These are phyloP conservation scores for Phalacrocorax pelagicus DNA, from an alignment of 2,113 vertebrate species.

Conservation along the genomic window DNA sequence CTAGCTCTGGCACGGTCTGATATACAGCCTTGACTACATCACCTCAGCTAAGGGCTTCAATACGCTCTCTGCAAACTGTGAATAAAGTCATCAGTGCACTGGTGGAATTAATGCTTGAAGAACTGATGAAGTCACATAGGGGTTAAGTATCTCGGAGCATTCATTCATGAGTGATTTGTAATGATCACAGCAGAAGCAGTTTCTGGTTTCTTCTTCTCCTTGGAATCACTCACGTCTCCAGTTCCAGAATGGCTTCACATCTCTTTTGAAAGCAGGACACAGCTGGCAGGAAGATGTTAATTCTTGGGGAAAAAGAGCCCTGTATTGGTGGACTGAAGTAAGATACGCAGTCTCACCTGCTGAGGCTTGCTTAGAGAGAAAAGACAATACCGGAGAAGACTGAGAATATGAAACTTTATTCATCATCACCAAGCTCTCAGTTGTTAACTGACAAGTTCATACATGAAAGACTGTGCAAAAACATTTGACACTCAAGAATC, in stretches of 20 bases:
- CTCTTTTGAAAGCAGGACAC: neutral
- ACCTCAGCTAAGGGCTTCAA: neutral
- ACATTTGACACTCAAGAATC: neutral
- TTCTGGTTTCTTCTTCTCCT: slow-evolving; percentile 20
- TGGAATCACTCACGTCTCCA: neutral
- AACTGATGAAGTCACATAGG: neutral
- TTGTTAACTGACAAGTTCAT: slow-evolving; percentile 1
- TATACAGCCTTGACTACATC: neutral
- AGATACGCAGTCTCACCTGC: neutral
- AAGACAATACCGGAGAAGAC: neutral
- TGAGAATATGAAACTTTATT: slow-evolving; percentile 7
- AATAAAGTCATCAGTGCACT: slow-evolving; percentile 4
- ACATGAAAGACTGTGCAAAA: neutral
- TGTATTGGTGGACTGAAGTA: neutral
- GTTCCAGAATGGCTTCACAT: slow-evolving; percentile 20
- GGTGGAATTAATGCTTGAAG: neutral
- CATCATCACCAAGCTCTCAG: neutral
- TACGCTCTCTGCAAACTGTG: neutral
- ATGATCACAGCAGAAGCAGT: neutral
- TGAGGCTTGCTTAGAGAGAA: slow-evolving; percentile 4
- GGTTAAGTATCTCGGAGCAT: neutral
- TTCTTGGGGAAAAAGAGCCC: neutral
- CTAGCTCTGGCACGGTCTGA: neutral
- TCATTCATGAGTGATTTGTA: neutral
- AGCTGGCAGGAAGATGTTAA: neutral